Evolutionary conservation across 2,113 vertebrate genomes (phyloP).

Genomic region (Noturus placidus): DNA sequence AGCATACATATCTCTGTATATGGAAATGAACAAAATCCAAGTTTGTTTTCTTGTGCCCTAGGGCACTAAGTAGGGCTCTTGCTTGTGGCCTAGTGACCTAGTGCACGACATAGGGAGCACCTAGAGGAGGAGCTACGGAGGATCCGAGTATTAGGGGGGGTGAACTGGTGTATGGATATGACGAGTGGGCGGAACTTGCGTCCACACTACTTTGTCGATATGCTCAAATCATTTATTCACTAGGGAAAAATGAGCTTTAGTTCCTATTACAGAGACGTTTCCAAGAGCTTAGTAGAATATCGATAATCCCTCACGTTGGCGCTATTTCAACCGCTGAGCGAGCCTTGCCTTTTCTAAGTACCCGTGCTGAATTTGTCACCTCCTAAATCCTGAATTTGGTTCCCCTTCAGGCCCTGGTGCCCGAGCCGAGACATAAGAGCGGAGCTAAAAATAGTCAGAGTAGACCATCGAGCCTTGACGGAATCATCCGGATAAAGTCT

Average conservation of each 20-base stretch:
- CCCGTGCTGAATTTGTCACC: slow-evolving; percentile 12
- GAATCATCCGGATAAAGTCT: slow-evolving; percentile 7
- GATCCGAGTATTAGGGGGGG: too few species aligned
- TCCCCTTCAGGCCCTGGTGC: neutral
- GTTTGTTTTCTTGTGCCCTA: neutral
- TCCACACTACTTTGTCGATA: neutral
- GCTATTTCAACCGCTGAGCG: neutral
- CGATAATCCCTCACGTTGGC: neutral
- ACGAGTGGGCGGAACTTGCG: neutral
- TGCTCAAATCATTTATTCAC: neutral
- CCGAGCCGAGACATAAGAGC: slow-evolving; percentile 6
- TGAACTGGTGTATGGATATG: neutral
- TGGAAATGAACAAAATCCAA: neutral
- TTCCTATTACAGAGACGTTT: neutral
- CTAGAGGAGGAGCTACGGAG: neutral
- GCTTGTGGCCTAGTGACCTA: neutral
- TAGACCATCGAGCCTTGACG: neutral
- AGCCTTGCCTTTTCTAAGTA: slow-evolving; percentile 2
- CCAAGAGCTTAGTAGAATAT: neutral
- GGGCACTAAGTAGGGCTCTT: neutral
- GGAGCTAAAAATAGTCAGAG: neutral
- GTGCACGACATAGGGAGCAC: neutral
- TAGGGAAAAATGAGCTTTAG: neutral
- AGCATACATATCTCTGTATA: neutral
- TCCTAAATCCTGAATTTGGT: slow-evolving; percentile 6